phyloP scores from a whole-genome alignment of 2,797 vertebrate species.

The Netta rufina region DNA sequence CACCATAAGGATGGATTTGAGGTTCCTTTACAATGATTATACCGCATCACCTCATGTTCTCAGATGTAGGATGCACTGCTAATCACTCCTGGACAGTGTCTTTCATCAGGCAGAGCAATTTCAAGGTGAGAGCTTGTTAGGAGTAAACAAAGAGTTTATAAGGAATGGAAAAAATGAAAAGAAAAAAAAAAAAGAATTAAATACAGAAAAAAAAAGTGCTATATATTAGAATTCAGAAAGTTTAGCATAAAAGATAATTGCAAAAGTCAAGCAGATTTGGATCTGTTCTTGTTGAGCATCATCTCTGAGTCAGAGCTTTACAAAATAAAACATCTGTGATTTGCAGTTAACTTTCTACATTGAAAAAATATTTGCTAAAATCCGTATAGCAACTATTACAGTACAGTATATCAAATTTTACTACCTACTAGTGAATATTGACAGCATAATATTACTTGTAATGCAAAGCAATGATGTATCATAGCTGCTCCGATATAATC shows the following conservation, averaged over 20 bases:
- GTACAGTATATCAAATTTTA: neutral
- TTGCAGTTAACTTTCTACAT: neutral
- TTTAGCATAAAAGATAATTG: neutral
- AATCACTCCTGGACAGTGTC: neutral
- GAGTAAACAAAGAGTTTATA: neutral
- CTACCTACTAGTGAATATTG: neutral
- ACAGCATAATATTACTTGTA: neutral
- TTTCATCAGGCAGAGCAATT: neutral
- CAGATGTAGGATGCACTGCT: rapidly evolving
- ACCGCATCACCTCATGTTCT: neutral
- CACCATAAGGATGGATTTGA: neutral
- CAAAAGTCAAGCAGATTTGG: neutral
- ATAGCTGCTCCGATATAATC: neutral
- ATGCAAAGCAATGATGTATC: neutral
- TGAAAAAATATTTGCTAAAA: neutral
- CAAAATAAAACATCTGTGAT: neutral
- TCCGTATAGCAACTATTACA: neutral
- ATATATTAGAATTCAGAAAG: neutral
- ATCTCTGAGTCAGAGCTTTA: neutral
- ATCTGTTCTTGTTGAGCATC: neutral
- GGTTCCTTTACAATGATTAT: neutral
- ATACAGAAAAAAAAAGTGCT: neutral
- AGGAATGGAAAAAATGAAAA: neutral
- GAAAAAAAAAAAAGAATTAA: neutral
- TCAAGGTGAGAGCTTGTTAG: neutral